Evolutionary conservation across 2,888 invertebrate species (phyloP), one percentile per base, ranked within the genome.

Genomic region (Melieria picta): DNA sequence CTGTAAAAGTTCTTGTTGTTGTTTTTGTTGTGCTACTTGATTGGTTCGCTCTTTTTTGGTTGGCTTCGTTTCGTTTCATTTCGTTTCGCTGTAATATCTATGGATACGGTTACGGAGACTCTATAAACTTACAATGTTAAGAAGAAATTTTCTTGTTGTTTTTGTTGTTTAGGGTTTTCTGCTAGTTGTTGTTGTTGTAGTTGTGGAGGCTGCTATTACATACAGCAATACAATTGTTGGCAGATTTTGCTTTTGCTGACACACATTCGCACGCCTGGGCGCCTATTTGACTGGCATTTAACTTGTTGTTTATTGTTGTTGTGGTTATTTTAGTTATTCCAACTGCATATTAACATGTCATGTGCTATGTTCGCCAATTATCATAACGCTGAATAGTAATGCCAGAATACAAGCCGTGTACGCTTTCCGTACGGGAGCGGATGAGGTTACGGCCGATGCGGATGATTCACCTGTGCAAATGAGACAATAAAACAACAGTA

Each of bases 391-490:
- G 70, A 82, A 77, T 11, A 85, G 74, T 77, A 83, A 76, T 42
- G 79, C 81, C 75, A 84, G 74, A 65, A 83, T 79, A 75, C 81
- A 79, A 67, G 83, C 77, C 46, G 83, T 80, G 73, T 83, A 85
- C 30, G 83, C 83, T 73, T 80, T 81, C 60, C 74, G 81, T 70
- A 80, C 80, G 60, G 85, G 80, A 71, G 86, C 84, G 74, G 86
- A 82, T 78, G 86, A 86, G 75, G 86, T 86, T 16, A 87, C 85
- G 70, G 86, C 87, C 63, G 86, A 85, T 67, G 86, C 85, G 67
- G 85, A 86, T 62, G 85, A 86, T 81, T 86, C 85, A 72, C 86
- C 86, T 86, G 77, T 42, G 56, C 68, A 9, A 11, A 2, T 7
- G 66, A 56, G 13, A 43, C 16, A 1, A 30, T 5, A 58, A 3